Percentiles rank a stretch among this genome's conserved stretches.
Conservation (phyloP, 2,797 vertebrate genomes). For the Syngnathus rostellatus region DNA sequence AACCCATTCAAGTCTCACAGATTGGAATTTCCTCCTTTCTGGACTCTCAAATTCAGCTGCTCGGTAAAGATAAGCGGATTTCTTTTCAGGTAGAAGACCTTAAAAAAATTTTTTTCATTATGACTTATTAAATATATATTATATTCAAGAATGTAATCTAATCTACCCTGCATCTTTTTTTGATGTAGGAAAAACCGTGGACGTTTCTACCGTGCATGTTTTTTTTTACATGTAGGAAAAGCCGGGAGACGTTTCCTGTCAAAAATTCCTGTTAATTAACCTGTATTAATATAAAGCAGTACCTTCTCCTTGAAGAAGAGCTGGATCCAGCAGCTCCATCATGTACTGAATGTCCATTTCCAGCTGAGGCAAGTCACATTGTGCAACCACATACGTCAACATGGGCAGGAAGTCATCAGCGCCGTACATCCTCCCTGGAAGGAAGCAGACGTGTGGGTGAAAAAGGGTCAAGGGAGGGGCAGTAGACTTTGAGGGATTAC, state of each 20-base stretch:
- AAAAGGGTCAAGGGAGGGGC: neutral
- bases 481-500: neutral
- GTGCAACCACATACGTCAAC: slow-evolving; percentile 82
- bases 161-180: too few species aligned
- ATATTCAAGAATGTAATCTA: too few species aligned
- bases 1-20: slow-evolving; percentile 10
- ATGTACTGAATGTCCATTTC: slow-evolving; percentile 89
- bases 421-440: slow-evolving; percentile 88
- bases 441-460: slow-evolving; percentile 18
- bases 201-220: neutral
- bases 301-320: slow-evolving; percentile 89
- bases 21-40: slow-evolving; percentile 48
- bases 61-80: neutral
- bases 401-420: slow-evolving; percentile 90
- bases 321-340: slow-evolving; percentile 90
- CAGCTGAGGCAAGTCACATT: slow-evolving; percentile 88
- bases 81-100: neutral
- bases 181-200: too few species aligned
- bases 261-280: neutral
- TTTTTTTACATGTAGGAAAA: too few species aligned
- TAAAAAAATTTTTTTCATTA: neutral
- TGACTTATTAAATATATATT: too few species aligned
- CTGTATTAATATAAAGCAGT: slow-evolving; percentile 6
- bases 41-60: neutral
- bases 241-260: neutral